These are phyloP conservation scores for Pedionomus torquatus DNA, from an alignment of 2,113 vertebrate genomes.

Conservation along the genomic window DNA sequence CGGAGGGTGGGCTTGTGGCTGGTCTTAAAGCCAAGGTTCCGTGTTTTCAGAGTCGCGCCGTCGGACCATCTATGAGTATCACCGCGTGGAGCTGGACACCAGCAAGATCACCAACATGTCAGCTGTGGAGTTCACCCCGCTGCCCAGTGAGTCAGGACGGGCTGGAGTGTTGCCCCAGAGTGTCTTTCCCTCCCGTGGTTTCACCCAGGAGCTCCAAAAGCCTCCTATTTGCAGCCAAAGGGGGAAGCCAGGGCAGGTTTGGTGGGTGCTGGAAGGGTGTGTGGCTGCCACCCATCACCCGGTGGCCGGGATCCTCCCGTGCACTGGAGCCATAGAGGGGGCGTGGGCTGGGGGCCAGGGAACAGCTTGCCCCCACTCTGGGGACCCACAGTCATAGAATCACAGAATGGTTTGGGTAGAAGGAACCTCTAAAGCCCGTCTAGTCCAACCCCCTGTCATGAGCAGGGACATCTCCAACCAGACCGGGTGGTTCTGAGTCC, in stretches of 20 bases:
- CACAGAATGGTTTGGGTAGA: no score
- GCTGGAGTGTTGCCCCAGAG: neutral
- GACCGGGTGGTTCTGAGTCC: no score
- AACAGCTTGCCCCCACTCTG: neutral
- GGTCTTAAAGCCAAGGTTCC: fast-evolving
- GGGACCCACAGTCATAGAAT: neutral
- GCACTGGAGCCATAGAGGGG: fast-evolving
- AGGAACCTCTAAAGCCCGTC: no score
- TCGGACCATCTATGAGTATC: conserved; percentile 92
- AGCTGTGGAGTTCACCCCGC: conserved; percentile 88
- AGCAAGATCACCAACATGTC: conserved; percentile 80
- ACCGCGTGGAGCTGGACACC: conserved; percentile 89
- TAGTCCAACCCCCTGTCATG: no score
- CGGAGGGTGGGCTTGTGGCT: neutral
- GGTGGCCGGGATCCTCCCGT: fast-evolving
- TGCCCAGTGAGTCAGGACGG: conserved; percentile 85
- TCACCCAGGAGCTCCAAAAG: fast-evolving
- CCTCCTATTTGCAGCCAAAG: fast-evolving
- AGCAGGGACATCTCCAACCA: no score
- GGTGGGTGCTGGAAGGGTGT: fast-evolving
- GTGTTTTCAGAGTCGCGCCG: conserved; percentile 78
- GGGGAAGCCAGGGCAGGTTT: neutral
- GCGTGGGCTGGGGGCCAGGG: neutral
- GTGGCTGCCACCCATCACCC: fast-evolving
- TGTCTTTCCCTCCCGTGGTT: fast-evolving